Percentiles rank a stretch among this genome's conserved stretches.
phyloP scores from a whole-genome alignment of 2,888 invertebrate species.

The Nasonovia ribisnigri region DNA sequence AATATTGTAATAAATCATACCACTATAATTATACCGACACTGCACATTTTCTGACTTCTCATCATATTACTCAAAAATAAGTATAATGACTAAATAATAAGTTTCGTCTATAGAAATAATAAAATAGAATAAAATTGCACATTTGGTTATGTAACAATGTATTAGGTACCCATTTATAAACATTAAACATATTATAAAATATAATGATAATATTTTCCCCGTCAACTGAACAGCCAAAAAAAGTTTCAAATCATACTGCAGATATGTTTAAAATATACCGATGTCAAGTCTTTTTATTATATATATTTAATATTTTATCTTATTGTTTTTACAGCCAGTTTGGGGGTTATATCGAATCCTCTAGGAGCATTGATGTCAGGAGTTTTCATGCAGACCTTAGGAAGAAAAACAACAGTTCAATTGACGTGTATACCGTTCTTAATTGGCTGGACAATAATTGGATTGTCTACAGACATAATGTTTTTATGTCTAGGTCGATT shows the following conservation, averaged over 20 bases:
- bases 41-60: neutral
- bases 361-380: slow-evolving; percentile 80
- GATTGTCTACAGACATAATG: slow-evolving; percentile 75
- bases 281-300: neutral
- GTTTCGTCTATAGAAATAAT: neutral
- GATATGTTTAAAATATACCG: neutral
- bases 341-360: slow-evolving; percentile 81
- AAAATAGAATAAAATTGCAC: neutral
- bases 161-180: neutral
- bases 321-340: slow-evolving; percentile 74
- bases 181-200: neutral
- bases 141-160: neutral
- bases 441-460: slow-evolving; percentile 79
- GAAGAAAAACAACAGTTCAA: slow-evolving; percentile 77
- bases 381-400: slow-evolving; percentile 77
- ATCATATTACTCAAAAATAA: neutral
- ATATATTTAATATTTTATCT: neutral
- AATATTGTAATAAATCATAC: too few relatives aligned
- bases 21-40: neutral
- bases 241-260: neutral
- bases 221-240: neutral
- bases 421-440: slow-evolving; percentile 79
- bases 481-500: slow-evolving; percentile 78
- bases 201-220: neutral
- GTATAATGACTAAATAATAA: neutral